These are phyloP conservation scores for Dendrolimus houi DNA, from an alignment of 2,888 invertebrate genomes.

Conservation along the genomic window DNA sequence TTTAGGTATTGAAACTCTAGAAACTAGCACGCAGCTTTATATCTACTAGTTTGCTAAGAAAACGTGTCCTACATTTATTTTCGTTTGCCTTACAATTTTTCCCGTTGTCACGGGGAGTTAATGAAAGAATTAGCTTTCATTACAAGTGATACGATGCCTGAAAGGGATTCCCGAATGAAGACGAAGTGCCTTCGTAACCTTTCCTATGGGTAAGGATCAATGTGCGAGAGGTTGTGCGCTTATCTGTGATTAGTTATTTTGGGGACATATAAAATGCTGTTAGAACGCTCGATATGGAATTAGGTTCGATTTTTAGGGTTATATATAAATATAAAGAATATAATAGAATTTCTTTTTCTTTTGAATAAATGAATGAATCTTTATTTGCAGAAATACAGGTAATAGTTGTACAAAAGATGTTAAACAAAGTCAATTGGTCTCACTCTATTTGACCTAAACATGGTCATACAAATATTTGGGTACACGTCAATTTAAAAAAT, in stretches of 20 bases:
- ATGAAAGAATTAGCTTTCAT: conserved; percentile 77
- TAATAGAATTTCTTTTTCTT: no score
- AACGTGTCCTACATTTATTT: conserved; percentile 38
- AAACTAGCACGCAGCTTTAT: no score
- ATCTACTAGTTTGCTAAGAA: not conserved
- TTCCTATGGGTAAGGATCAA: conserved; percentile 55
- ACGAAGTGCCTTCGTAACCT: conserved; percentile 65
- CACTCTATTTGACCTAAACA: no score
- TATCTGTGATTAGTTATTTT: conserved; percentile 64
- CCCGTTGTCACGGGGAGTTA: conserved; percentile 70
- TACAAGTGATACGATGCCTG: conserved; percentile 72
- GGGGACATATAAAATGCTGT: conserved; percentile 41
- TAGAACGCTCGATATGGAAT: conserved; percentile 16
- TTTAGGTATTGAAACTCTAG: no score
- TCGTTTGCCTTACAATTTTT: conserved; percentile 60
- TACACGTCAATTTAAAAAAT: no score
- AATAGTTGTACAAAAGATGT: no score
- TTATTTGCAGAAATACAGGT: no score
- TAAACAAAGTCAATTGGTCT: no score
- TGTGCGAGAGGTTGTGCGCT: conserved; percentile 42
- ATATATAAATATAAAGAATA: no score
- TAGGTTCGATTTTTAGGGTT: conserved; percentile 2
- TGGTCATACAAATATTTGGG: no score
- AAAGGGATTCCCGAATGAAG: conserved; percentile 72
- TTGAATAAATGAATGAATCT: no score